Evolutionary conservation across 2,113 vertebrate genomes (phyloP).

Genomic region (Morphnarchus princeps): DNA sequence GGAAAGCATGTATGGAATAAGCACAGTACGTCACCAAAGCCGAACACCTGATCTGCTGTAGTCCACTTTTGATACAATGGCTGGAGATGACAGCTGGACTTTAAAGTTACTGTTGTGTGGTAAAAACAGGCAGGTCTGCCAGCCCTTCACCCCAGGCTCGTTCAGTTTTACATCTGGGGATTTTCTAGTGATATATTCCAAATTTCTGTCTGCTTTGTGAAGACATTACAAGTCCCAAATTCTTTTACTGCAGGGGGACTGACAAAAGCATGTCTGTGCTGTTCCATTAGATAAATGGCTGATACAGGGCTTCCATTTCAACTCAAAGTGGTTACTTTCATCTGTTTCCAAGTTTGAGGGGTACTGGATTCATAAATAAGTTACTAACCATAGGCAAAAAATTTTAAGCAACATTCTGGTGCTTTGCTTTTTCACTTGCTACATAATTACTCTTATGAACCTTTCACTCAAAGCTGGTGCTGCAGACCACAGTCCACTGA

Average conservation of each 20-base stretch:
- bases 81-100: background rate
- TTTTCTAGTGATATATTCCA: background rate
- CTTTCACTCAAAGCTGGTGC: conserved; percentile 1
- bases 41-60: rapidly evolving
- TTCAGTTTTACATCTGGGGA: background rate
- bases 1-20: background rate
- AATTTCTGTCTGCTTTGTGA: conserved; percentile 29
- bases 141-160: background rate
- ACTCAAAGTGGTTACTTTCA: background rate
- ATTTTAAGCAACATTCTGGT: background rate
- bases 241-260: background rate
- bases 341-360: conserved; percentile 1
- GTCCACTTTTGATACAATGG: rapidly evolving
- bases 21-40: rapidly evolving
- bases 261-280: background rate
- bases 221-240: background rate
- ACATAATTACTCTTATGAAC: conserved; percentile 1
- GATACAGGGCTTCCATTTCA: conserved; percentile 7
- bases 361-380: background rate
- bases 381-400: background rate
- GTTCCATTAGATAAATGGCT: background rate
- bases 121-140: background rate
- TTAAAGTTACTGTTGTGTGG: background rate
- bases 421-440: background rate
- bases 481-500: background rate